Conservation (phyloP, 1,140 invertebrate genomes). For the Zaprionus africanus region DNA sequence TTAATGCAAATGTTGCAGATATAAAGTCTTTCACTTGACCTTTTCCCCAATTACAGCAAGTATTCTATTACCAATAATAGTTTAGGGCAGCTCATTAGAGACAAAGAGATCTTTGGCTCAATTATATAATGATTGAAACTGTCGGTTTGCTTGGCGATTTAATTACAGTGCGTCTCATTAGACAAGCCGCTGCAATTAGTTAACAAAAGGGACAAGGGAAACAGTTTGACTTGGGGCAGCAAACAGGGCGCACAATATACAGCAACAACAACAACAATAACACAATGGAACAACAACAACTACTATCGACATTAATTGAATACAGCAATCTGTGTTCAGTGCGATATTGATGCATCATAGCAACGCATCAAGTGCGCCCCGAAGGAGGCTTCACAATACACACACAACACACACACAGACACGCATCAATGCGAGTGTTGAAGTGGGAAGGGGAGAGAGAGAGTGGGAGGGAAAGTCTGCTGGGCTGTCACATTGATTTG, state of each 20-base stretch:
- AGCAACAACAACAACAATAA: slow-evolving; percentile 26
- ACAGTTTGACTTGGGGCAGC: not conserved
- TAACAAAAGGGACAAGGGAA: slow-evolving; percentile 38
- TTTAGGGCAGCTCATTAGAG: not conserved
- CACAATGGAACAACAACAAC: slow-evolving; percentile 9
- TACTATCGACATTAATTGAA: slow-evolving; percentile 73
- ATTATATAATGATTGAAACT: slow-evolving; percentile 32
- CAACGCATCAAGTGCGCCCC: not conserved
- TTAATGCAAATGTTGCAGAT: not conserved
- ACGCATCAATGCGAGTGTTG: slow-evolving; percentile 41
- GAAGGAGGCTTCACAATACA: not conserved
- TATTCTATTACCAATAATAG: slow-evolving; percentile 9
- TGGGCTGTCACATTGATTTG: slow-evolving; percentile 39
- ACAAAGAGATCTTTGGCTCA: slow-evolving; percentile 14
- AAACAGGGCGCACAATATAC: slow-evolving; percentile 8
- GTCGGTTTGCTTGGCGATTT: slow-evolving; percentile 21
- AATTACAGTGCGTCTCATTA: slow-evolving; percentile 64
- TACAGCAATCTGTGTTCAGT: slow-evolving; percentile 69
- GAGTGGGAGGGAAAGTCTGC: not conserved
- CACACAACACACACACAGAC: not conserved
- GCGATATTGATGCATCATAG: slow-evolving; percentile 53
- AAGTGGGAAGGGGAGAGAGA: slow-evolving; percentile 8
- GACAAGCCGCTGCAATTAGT: slow-evolving; percentile 56
- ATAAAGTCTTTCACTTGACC: not conserved
- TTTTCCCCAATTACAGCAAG: not conserved